Evolutionary conservation across 35 echinoderm and acorn worm genomes (phyloP).

Genomic region (Heliocidaris erythrogramma): DNA sequence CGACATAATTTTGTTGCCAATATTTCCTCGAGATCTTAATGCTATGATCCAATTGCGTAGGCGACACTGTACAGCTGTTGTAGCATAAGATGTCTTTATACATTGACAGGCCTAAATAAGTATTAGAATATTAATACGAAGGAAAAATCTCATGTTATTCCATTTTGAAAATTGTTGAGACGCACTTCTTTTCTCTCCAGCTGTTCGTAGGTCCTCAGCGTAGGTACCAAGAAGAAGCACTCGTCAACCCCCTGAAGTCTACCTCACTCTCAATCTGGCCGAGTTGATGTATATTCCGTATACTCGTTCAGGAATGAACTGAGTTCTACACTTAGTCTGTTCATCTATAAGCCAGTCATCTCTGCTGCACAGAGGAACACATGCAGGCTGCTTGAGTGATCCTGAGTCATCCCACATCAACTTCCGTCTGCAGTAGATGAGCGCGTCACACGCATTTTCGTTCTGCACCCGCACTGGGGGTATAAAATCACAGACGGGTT

Average conservation of each 20-base stretch:
- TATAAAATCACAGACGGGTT: slow-evolving; percentile 29
- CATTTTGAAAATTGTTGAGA: not conserved
- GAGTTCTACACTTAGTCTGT: not conserved
- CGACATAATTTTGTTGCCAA: not conserved
- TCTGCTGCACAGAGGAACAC: not conserved
- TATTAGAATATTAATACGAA: not conserved
- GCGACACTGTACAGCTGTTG: not conserved
- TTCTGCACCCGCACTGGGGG: slow-evolving; percentile 22
- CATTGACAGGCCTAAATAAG: not conserved
- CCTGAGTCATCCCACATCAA: slow-evolving; percentile 32
- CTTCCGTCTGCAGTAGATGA: slow-evolving; percentile 27
- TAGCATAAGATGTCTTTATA: not conserved
- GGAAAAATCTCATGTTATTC: not conserved
- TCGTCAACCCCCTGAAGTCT: not conserved
- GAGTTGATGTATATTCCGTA: slow-evolving; percentile 28
- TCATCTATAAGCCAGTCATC: slow-evolving; percentile 24
- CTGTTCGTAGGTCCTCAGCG: not conserved
- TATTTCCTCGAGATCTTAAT: slow-evolving; percentile 18
- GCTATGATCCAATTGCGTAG: not conserved
- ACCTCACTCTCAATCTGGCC: not conserved
- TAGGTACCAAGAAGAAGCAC: not conserved
- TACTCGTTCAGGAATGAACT: not conserved
- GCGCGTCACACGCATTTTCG: slow-evolving; percentile 25
- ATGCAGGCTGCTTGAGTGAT: slow-evolving; percentile 27
- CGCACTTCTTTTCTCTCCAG: not conserved